These are phyloP conservation scores for Gymnogyps californianus DNA, from an alignment of 2,113 vertebrate species.

Conservation along the genomic window DNA sequence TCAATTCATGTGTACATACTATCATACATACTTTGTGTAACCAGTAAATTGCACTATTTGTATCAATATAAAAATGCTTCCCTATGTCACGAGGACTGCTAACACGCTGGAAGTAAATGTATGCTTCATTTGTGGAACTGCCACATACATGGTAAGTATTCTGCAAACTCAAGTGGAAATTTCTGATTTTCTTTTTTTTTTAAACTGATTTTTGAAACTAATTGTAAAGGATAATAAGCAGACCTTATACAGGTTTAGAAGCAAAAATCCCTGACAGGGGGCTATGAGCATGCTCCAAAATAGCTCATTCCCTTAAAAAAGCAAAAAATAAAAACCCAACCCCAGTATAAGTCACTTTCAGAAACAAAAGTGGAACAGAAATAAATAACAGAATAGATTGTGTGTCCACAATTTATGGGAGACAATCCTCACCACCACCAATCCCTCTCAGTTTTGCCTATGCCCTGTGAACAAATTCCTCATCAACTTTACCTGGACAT, in stretches of 20 bases:
- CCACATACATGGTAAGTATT: background rate
- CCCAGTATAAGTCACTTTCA: background rate
- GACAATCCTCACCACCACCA: background rate
- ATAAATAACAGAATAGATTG: background rate
- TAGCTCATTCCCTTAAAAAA: background rate
- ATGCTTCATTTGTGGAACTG: background rate
- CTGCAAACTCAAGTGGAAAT: background rate
- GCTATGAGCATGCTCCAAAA: background rate
- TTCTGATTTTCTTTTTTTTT: background rate
- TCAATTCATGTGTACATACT: background rate
- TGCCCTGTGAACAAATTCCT: background rate
- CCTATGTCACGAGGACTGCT: background rate
- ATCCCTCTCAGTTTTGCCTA: background rate
- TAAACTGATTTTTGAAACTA: background rate
- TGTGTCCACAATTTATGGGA: background rate
- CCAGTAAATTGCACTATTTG: background rate
- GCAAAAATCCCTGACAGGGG: background rate
- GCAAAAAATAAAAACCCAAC: background rate
- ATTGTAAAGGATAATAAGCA: background rate
- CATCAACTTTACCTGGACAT: background rate
- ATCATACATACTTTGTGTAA: background rate
- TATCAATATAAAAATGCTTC: background rate
- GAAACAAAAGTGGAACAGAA: background rate
- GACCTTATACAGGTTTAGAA: background rate
- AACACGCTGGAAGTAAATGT: background rate